Conservation (phyloP, 1,140 invertebrate species). For the Muscidifurax raptorellus region DNA sequence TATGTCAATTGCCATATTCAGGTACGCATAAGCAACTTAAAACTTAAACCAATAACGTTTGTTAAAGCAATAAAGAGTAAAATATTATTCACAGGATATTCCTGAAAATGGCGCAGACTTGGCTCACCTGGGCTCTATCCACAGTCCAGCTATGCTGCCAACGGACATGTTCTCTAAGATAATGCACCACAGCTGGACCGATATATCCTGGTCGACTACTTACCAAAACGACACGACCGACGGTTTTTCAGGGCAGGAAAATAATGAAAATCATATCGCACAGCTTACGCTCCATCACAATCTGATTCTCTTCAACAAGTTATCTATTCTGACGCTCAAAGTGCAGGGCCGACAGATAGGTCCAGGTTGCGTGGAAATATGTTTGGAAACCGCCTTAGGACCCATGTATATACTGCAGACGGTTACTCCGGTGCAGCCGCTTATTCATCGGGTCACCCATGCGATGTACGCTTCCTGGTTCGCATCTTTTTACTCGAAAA, state of each 20-base stretch:
- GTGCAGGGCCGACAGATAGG: slow-evolving; percentile 84
- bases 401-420: slow-evolving; percentile 84
- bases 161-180: slow-evolving; percentile 72
- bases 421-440: slow-evolving; percentile 87
- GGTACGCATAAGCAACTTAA: slow-evolving; percentile 67
- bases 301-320: slow-evolving; percentile 76
- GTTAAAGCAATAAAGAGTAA: no score
- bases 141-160: slow-evolving; percentile 79
- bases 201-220: slow-evolving; percentile 60
- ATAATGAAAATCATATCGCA: slow-evolving; percentile 77
- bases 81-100: slow-evolving; percentile 83
- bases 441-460: slow-evolving; percentile 87
- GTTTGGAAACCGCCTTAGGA: slow-evolving; percentile 79
- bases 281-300: slow-evolving; percentile 78
- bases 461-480: slow-evolving; percentile 81
- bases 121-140: slow-evolving; percentile 86
- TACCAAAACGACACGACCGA: background rate
- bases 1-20: slow-evolving; percentile 84
- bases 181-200: slow-evolving; percentile 67
- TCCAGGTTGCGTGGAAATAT: slow-evolving; percentile 85
- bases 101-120: slow-evolving; percentile 94
- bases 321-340: slow-evolving; percentile 75
- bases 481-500: slow-evolving; percentile 80
- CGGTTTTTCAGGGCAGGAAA: background rate
- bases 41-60: no score